Evolutionary conservation across 2,797 vertebrate genomes (phyloP).

Genomic region (Phalanger gymnotis): DNA sequence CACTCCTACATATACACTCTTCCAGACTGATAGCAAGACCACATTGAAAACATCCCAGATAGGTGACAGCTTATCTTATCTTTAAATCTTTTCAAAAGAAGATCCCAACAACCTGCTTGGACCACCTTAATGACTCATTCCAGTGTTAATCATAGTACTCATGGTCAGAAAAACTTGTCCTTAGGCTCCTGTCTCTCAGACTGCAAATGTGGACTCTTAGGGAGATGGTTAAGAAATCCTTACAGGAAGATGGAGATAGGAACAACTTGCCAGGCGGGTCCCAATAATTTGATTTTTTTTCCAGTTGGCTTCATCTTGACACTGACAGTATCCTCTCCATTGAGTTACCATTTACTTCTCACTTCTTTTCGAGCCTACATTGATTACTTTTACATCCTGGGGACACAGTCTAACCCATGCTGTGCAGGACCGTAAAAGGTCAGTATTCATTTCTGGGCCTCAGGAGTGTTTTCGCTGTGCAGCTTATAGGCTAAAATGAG

Average conservation of each 20-base stretch:
- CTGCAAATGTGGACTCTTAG: not conserved
- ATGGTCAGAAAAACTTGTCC: not conserved
- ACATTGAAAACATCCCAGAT: not conserved
- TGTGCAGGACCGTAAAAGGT: not conserved
- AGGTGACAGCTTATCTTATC: not conserved
- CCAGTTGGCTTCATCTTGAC: not conserved
- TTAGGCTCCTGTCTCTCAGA: not conserved
- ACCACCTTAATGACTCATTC: not conserved
- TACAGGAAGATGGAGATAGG: not conserved
- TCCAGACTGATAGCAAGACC: not conserved
- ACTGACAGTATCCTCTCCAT: not conserved
- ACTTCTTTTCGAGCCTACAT: not conserved
- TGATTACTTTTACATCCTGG: not conserved
- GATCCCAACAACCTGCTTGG: not conserved
- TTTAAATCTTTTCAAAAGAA: not conserved
- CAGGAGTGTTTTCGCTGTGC: not conserved
- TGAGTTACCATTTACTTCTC: not conserved
- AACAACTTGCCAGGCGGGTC: not conserved
- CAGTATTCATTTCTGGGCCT: constrained; percentile 1
- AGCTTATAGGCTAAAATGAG: not conserved
- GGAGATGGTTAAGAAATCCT: not conserved
- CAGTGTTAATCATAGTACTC: not conserved
- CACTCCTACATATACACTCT: not conserved
- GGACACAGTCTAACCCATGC: not conserved
- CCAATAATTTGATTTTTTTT: too few relatives aligned